Base-by-base conservation (phyloP, 2,797 vertebrate species). In the Peromyscus aztecus region DNA sequence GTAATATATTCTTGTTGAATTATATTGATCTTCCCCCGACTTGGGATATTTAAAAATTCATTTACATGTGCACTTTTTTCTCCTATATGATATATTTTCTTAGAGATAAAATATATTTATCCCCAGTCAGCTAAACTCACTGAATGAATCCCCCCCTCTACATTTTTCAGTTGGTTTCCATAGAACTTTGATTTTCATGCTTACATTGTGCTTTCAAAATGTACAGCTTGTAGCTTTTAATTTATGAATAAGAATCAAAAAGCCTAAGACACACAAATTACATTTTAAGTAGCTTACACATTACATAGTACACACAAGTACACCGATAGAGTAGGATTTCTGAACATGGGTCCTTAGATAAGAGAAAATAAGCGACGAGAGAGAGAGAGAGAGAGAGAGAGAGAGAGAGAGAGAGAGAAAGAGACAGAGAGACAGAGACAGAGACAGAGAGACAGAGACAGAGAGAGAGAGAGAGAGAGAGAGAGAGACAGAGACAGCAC, bases 21-120 rank as follows among this genome's bases (percentile, higher is more conserved):
- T 86, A 46, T 77, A 52, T 80, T 95, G 87, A 87, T 89, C 49
- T 86, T 94, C 78, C 7, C 27, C 75, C 63, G 43, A 90, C 40
- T 63, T 80, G 78, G 94, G 71, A 91, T 67, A 65, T 55, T 90
- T 82, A 63, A 88, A 94, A 93, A 77, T 94, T 34, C 61, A 91
- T 90, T 59, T 69, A 73, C 9, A 76, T 23, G 61, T 80, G 27
- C 9, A 71, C 17, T 49, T 86, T 90, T 95, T 85, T 7, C 93
- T 81, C 23, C 34, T 77, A 17, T 55, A 83, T 63, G 31, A 73
- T 63, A 65, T 93, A 65, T 91, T 96, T 95, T 96, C 59, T 93
- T 87, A 77, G 90, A 88, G 84, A 52, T 95, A 82, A 91, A 8
- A 76, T 31, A 21, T 93, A n/a, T 93, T 96, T 96, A 90, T 96